Conservation (phyloP, 2,113 vertebrate genomes). For the Lontra canadensis region DNA sequence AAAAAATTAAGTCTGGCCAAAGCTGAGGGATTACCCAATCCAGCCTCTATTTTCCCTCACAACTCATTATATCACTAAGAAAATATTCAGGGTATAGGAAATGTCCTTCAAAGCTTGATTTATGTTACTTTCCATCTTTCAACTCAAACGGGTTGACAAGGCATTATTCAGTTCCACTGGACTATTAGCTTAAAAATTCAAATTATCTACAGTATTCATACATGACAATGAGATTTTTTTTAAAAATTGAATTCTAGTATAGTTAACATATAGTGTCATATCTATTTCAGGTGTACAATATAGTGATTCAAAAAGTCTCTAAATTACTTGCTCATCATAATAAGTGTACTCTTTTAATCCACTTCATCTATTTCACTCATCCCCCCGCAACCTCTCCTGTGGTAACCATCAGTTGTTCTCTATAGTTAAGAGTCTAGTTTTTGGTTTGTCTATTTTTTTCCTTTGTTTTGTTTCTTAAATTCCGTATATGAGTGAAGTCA, state of each 20-base stretch:
- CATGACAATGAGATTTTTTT: background rate
- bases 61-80: background rate
- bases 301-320: background rate
- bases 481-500: background rate
- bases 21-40: background rate
- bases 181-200: slow-evolving; percentile 15
- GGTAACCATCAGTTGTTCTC: background rate
- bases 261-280: background rate
- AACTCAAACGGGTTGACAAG: background rate
- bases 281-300: background rate
- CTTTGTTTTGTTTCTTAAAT: background rate
- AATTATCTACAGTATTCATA: background rate
- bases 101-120: background rate
- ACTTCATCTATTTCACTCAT: background rate
- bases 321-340: background rate
- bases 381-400: background rate
- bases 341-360: background rate
- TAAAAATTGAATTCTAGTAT: background rate
- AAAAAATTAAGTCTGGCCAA: background rate
- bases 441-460: background rate
- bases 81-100: background rate
- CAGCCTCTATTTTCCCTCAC: background rate
- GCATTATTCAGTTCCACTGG: background rate
- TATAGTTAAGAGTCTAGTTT: background rate
- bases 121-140: background rate